phyloP scores from a whole-genome alignment of 2,113 vertebrate species.

The Elephantulus edwardii region DNA sequence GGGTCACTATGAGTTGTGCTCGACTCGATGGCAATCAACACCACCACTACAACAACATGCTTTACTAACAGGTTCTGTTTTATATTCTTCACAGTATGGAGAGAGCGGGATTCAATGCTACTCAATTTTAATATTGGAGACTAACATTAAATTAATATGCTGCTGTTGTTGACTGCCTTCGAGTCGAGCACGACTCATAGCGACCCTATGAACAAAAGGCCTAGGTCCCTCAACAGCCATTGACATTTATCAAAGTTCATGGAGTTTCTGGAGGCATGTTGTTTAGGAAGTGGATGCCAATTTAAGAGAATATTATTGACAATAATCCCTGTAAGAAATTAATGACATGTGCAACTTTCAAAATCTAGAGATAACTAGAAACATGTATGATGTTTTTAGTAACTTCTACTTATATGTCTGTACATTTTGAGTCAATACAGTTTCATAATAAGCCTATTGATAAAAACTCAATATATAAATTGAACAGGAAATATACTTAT shows the following conservation, averaged over 20 bases:
- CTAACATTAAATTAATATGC: background rate
- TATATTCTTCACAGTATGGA: background rate
- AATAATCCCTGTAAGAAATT: background rate
- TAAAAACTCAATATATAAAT: background rate
- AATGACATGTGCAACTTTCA: background rate
- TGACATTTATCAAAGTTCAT: too few species aligned
- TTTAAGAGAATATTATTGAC: background rate
- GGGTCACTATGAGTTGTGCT: too few species aligned
- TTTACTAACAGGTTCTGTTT: conserved; percentile 23
- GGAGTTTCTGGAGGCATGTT: too few species aligned
- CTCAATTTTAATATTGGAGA: background rate
- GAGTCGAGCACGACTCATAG: too few species aligned
- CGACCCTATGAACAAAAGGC: too few species aligned
- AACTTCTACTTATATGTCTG: background rate
- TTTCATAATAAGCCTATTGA: background rate
- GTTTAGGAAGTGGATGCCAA: too few species aligned
- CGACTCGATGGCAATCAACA: too few species aligned
- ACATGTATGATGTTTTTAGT: background rate
- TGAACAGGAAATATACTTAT: background rate
- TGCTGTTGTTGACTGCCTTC: too few species aligned
- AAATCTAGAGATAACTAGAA: background rate
- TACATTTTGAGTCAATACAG: background rate
- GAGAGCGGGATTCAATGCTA: background rate
- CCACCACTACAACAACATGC: too few species aligned
- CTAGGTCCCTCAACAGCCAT: too few species aligned